Conservation (phyloP, 2,113 vertebrate species). For the Syngnathus typhle region DNA sequence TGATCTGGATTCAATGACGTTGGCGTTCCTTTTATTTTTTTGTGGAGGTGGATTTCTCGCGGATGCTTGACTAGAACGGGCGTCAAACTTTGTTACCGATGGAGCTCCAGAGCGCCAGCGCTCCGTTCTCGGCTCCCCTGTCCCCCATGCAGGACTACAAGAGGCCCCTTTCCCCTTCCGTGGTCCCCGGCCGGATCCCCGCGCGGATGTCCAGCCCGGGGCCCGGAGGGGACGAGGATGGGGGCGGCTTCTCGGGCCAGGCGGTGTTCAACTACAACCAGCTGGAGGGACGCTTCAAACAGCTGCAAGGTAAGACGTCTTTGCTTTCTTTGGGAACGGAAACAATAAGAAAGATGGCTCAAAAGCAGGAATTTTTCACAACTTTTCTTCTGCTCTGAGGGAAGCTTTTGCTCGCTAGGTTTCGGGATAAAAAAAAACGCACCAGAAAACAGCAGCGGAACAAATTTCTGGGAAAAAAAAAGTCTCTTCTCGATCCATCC, state of each 20-base stretch:
- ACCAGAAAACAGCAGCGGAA: not conserved
- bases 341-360: not conserved
- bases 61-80: not conserved
- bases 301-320: conserved; percentile 84
- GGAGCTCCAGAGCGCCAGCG: conserved; percentile 84
- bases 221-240: conserved; percentile 60
- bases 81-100: conserved; percentile 55
- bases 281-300: conserved; percentile 91
- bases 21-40: not conserved
- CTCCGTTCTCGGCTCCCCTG: conserved; percentile 71
- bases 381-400: not conserved
- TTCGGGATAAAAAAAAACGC: not conserved
- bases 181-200: conserved; percentile 38
- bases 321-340: not conserved
- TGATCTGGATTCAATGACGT: not conserved
- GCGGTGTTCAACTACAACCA: conserved; percentile 93
- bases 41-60: not conserved
- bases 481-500: too few species aligned
- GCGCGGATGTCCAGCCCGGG: conserved; percentile 57
- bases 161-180: conserved; percentile 36
- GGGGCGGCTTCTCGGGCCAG: conserved; percentile 72
- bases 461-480: too few species aligned
- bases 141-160: conserved; percentile 52
- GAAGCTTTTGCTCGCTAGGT: not conserved
- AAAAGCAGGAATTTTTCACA: not conserved